Evolutionary conservation across 1,140 invertebrate genomes (phyloP).

Genomic region (Charaxes varanes): DNA sequence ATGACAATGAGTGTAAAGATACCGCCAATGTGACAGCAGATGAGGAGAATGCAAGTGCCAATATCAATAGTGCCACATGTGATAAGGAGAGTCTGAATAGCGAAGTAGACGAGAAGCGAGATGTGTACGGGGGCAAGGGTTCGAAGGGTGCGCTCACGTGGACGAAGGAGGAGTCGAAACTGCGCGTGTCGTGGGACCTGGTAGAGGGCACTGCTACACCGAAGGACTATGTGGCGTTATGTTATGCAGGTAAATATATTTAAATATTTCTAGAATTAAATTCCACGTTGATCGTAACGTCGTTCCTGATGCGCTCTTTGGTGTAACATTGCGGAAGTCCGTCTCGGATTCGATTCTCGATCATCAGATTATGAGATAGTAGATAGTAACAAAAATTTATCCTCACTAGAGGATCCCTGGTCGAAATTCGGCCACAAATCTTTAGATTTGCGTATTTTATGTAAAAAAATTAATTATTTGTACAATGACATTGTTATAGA

Average conservation of each 20-base stretch:
- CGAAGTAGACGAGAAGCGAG: conserved; percentile 29
- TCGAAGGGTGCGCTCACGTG: conserved; percentile 32
- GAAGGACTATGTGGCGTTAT: conserved; percentile 56
- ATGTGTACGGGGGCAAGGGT: conserved; percentile 15
- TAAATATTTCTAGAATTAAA: too few relatives aligned
- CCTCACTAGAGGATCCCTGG: too few relatives aligned
- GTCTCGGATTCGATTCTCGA: too few relatives aligned
- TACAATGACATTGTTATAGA: too few relatives aligned
- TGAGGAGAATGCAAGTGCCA: conserved; percentile 27
- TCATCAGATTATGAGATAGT: too few relatives aligned
- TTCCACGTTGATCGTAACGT: too few relatives aligned
- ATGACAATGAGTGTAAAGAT: conserved; percentile 19
- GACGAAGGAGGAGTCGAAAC: conserved; percentile 32
- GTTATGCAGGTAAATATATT: conserved; percentile 55
- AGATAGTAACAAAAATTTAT: too few relatives aligned
- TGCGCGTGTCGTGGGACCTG: conserved; percentile 42
- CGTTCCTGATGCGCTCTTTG: too few relatives aligned
- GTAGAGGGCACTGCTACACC: conserved; percentile 33
- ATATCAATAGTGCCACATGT: conserved; percentile 35
- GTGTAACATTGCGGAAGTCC: too few relatives aligned
- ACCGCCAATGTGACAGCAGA: conserved; percentile 14
- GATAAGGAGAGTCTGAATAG: conserved; percentile 29
- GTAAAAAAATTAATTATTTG: too few relatives aligned
- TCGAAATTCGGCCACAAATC: too few relatives aligned
- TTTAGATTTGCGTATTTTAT: too few relatives aligned